These are phyloP conservation scores for Neolamprologus modestus DNA, from an alignment of 2,113 vertebrate species.

Conservation along the genomic window DNA sequence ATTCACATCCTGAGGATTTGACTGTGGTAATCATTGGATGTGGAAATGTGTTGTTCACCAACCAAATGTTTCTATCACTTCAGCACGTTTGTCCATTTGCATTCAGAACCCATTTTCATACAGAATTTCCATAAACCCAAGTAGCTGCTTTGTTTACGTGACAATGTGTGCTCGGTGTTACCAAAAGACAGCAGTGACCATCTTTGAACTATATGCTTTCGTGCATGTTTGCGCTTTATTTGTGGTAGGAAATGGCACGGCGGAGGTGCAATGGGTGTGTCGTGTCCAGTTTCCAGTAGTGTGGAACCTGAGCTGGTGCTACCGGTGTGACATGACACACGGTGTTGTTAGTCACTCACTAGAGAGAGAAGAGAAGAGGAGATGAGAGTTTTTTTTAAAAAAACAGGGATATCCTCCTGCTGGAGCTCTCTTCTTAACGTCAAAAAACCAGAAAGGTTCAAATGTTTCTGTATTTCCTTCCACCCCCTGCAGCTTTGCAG, in stretches of 20 bases:
- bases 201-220: not conserved
- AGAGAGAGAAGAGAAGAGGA: not conserved
- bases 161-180: not conserved
- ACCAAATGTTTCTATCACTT: conserved; percentile 24
- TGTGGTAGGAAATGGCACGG: not conserved
- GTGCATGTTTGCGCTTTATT: not conserved
- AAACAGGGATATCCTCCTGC: not conserved
- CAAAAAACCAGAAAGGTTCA: not conserved
- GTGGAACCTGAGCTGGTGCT: conserved; percentile 47
- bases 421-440: not conserved
- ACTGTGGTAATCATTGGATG: not conserved
- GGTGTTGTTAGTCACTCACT: not conserved
- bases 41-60: not conserved
- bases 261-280: conserved; percentile 36
- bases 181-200: not conserved
- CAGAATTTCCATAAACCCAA: conserved; percentile 40
- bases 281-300: conserved; percentile 37
- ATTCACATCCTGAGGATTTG: not conserved
- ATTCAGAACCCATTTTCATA: conserved; percentile 46
- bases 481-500: not conserved
- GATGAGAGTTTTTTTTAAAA: fast-evolving
- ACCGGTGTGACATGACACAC: conserved; percentile 19
- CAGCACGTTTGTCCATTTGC: conserved; percentile 40
- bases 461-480: not conserved
- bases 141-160: conserved; percentile 5